Evolutionary conservation across 2,797 vertebrate genomes (phyloP).

Genomic region (Muraenolepis orangiensis): DNA sequence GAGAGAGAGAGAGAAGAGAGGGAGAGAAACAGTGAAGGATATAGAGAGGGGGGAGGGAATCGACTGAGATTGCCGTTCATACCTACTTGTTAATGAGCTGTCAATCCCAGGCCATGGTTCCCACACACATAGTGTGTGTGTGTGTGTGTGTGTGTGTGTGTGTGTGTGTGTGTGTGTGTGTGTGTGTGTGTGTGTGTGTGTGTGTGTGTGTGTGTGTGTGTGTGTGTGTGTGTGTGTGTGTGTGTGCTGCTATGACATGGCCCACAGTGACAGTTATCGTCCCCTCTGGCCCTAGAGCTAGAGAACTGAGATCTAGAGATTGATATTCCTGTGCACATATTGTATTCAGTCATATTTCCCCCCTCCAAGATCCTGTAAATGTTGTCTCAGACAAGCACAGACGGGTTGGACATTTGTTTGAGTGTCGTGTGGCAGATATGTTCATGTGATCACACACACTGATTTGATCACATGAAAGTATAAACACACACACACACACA

Average conservation of each 20-base stretch:
- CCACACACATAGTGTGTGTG: constrained; percentile 43
- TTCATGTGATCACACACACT: constrained; percentile 6
- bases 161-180: neutral
- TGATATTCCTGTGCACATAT: neutral
- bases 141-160: neutral
- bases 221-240: neutral
- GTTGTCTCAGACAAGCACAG: neutral
- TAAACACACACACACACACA: constrained; percentile 9
- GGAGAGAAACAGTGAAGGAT: constrained; percentile 16
- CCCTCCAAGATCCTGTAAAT: neutral
- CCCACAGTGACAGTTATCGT: neutral
- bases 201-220: neutral
- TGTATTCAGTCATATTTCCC: neutral
- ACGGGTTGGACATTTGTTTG: neutral
- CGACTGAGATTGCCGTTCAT: constrained; percentile 56
- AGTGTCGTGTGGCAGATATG: neutral
- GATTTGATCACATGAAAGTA: neutral
- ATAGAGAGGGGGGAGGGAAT: neutral
- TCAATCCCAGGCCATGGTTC: constrained; percentile 66
- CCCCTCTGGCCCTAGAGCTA: neutral
- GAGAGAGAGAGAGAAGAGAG: neutral
- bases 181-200: neutral
- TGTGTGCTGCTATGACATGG: neutral
- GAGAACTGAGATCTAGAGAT: neutral
- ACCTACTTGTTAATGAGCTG: constrained; percentile 67